These are phyloP conservation scores for Aromia moschata DNA, from an alignment of 2,888 invertebrate species.

Conservation along the genomic window DNA sequence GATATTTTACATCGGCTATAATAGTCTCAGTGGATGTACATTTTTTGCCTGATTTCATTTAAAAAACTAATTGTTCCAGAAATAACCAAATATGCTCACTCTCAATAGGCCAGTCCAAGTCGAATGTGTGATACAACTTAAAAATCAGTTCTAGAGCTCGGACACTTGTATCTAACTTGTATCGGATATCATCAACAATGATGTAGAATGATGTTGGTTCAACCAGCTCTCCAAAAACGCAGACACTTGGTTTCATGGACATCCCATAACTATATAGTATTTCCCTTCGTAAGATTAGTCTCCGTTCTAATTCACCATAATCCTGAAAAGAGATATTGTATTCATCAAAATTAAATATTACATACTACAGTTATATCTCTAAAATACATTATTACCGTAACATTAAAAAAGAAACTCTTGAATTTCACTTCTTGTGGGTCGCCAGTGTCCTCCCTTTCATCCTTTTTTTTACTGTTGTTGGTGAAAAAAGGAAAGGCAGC, in stretches of 20 bases:
- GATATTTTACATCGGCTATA: conserved; percentile 17
- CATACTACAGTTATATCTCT: too few relatives aligned
- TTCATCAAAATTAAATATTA: background rate
- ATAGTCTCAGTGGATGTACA: conserved; percentile 12
- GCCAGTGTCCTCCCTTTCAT: conserved; percentile 5
- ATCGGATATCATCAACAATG: conserved; percentile 20
- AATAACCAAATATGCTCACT: conserved; percentile 22
- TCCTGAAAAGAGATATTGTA: conserved; percentile 9
- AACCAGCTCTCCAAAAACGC: conserved; percentile 12
- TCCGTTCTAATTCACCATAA: conserved; percentile 7
- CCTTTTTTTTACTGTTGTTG: conserved; percentile 13
- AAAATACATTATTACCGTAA: conserved; percentile 7
- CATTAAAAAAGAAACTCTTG: conserved; percentile 15
- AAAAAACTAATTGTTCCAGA: conserved; percentile 13
- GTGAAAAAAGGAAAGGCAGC: conserved; percentile 7
- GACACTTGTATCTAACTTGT: conserved; percentile 24
- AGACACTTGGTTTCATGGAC: conserved; percentile 9
- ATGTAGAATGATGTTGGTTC: conserved; percentile 20
- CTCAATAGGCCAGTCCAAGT: conserved; percentile 22
- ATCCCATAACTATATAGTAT: conserved; percentile 7
- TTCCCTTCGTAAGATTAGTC: conserved; percentile 10
- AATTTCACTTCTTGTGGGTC: conserved; percentile 14
- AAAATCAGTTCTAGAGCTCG: conserved; percentile 21
- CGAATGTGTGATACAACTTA: conserved; percentile 21
- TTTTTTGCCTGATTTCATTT: conserved; percentile 19